A percentile compares a stretch with the other conserved stretches of the same genome.
These are phyloP conservation scores for Orchesellides sinensis DNA, from an alignment of 2,888 invertebrate genomes.

Conservation along the genomic window DNA sequence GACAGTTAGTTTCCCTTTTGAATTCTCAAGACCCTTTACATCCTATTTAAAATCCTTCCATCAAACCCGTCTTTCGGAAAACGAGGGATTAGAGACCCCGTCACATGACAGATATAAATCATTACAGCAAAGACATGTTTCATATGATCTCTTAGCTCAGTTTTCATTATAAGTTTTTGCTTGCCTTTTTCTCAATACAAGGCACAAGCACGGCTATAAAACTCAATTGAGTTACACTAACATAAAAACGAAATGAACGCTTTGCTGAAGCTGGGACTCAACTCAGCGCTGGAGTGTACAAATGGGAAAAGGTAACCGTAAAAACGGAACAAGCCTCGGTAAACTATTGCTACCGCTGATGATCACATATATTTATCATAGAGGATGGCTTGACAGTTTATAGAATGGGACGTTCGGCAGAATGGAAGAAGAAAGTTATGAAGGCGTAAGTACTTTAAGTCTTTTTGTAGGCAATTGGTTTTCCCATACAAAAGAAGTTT, in stretches of 20 bases:
- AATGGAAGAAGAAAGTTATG: no score
- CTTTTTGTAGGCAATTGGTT: no score
- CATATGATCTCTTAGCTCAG: neutral
- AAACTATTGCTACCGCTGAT: neutral
- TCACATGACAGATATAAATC: constrained; percentile 47
- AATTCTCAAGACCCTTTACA: constrained; percentile 35
- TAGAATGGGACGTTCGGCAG: no score
- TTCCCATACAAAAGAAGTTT: no score
- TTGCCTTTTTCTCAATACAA: neutral
- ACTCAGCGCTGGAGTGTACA: neutral
- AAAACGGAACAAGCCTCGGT: neutral
- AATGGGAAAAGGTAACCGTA: neutral
- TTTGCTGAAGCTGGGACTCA: neutral
- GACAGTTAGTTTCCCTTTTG: constrained; percentile 7
- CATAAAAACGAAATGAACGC: neutral
- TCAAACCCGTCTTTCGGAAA: constrained; percentile 43
- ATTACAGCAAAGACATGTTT: constrained; percentile 16
- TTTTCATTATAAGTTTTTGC: constrained; percentile 13
- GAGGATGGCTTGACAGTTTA: no score
- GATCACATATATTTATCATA: no score
- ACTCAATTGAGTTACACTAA: neutral
- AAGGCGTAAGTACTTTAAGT: no score
- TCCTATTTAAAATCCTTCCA: constrained; percentile 60
- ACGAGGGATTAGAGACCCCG: constrained; percentile 27
- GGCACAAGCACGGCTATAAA: neutral